phyloP scores from a whole-genome alignment of 2,888 invertebrate genomes.

The Cantharis nigra region DNA sequence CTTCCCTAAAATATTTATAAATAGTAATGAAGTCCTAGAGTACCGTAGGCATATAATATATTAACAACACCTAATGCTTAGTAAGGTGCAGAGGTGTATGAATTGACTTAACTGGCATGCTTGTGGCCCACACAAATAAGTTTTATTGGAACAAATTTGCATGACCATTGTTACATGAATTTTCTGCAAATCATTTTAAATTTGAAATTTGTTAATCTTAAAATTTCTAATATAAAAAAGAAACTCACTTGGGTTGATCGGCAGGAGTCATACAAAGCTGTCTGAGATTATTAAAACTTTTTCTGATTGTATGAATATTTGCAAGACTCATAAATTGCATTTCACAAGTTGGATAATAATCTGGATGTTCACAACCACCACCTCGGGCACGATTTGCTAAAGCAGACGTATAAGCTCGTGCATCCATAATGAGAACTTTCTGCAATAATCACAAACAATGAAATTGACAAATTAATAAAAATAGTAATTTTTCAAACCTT shows the following conservation, averaged over 20 bases:
- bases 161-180: no score
- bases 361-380: constrained; percentile 94
- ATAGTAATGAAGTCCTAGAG: no score
- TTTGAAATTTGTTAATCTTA: no score
- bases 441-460: constrained; percentile 42
- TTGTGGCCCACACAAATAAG: no score
- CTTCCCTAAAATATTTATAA: no score
- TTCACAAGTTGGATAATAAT: constrained; percentile 94
- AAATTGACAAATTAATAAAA: neutral
- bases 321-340: constrained; percentile 97
- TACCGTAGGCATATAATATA: no score
- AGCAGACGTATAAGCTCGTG: constrained; percentile 94
- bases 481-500: constrained; percentile 31
- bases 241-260: constrained; percentile 76
- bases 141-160: no score
- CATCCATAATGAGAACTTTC: constrained; percentile 91
- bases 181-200: no score
- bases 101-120: no score
- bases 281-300: constrained; percentile 88
- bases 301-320: constrained; percentile 94
- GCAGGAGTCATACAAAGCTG: constrained; percentile 77
- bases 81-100: no score
- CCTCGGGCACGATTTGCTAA: constrained; percentile 96
- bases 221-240: no score
- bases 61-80: no score